These are phyloP conservation scores for Rhincodon typus DNA, from an alignment of 2,797 vertebrate genomes.

Conservation along the genomic window DNA sequence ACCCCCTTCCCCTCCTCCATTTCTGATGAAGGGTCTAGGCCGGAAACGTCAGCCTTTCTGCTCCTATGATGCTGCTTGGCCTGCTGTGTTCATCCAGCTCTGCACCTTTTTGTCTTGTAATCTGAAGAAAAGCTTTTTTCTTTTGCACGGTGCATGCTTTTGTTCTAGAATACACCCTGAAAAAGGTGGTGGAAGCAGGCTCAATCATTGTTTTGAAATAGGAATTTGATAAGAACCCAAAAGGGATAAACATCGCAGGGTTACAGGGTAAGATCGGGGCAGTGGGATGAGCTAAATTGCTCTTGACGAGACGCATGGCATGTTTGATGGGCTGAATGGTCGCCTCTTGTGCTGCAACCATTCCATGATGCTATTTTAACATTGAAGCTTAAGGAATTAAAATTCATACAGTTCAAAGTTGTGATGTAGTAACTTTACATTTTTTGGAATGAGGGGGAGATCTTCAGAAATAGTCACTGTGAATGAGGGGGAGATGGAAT, in stretches of 20 bases:
- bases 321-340: background rate
- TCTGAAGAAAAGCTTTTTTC: background rate
- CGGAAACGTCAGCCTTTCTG: no score
- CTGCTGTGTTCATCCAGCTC: no score
- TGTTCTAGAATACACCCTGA: background rate
- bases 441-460: background rate
- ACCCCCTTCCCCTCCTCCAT: no score
- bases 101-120: no score
- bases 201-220: background rate
- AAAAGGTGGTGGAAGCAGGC: background rate
- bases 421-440: background rate
- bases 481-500: no score
- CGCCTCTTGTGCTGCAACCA: background rate
- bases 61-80: no score
- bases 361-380: background rate
- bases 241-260: background rate
- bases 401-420: background rate
- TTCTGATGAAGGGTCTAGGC: no score
- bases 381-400: background rate
- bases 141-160: background rate
- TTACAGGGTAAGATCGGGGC: background rate
- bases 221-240: background rate
- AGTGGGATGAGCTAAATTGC: background rate
- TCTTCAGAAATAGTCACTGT: background rate
- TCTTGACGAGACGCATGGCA: background rate